Evolutionary conservation across 2,113 vertebrate genomes (phyloP).

Genomic region (Oriolus oriolus): DNA sequence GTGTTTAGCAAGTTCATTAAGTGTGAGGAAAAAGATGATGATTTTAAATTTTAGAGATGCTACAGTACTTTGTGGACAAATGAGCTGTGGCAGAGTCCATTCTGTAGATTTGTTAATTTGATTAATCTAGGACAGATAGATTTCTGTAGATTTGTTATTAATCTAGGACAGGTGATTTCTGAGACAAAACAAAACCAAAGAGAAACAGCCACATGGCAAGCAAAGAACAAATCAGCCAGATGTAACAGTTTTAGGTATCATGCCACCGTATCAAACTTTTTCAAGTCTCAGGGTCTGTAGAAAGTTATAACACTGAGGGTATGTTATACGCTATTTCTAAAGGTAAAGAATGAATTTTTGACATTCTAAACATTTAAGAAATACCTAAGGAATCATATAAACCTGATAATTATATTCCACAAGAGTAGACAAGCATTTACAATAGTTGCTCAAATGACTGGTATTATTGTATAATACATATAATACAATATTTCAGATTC

Average conservation of each 20-base stretch:
- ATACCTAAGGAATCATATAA: background rate
- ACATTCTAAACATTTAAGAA: background rate
- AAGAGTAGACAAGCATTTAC: background rate
- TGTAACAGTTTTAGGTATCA: background rate
- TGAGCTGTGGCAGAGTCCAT: background rate
- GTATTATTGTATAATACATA: background rate
- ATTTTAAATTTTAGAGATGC: background rate
- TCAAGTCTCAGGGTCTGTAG: rapidly evolving
- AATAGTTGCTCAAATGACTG: background rate
- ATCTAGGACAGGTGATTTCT: background rate
- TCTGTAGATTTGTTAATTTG: background rate
- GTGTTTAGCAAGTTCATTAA: background rate
- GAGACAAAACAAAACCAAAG: background rate
- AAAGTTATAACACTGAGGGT: background rate
- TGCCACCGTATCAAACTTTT: background rate
- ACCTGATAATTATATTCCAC: background rate
- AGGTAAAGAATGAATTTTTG: background rate
- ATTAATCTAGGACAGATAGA: background rate
- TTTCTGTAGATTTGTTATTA: background rate
- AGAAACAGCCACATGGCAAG: background rate
- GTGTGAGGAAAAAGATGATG: background rate
- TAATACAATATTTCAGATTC: background rate
- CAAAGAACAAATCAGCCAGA: background rate
- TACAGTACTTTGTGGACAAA: background rate
- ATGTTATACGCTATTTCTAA: background rate